Evolutionary conservation across 1,140 invertebrate genomes (phyloP).

Genomic region (Heliconius nattereri): DNA sequence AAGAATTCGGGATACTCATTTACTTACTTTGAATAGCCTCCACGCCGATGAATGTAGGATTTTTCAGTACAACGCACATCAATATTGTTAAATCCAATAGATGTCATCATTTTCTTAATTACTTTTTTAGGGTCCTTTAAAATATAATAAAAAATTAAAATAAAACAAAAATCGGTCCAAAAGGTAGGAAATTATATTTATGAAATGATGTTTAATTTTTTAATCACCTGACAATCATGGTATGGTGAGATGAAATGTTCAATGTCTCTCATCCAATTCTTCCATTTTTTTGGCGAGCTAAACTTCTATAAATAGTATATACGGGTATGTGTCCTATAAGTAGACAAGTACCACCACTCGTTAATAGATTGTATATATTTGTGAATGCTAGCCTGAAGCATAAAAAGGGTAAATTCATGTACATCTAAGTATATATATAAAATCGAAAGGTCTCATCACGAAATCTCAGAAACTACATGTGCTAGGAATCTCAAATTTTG

Average conservation of each 20-base stretch:
- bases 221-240: neutral
- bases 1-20: neutral
- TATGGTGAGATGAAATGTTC: too few species aligned
- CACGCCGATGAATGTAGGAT: constrained; percentile 84
- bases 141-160: too few species aligned
- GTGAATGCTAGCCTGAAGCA: constrained; percentile 81
- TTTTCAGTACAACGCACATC: constrained; percentile 85
- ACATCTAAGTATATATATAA: too few species aligned
- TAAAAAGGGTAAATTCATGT: neutral
- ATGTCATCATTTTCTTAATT: constrained; percentile 83
- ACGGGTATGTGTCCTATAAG: too few species aligned
- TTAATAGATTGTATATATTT: constrained; percentile 85
- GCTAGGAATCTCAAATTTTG: too few species aligned
- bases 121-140: constrained; percentile 83
- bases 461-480: too few species aligned
- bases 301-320: too few species aligned
- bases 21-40: constrained; percentile 82
- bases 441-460: too few species aligned
- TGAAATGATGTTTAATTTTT: neutral
- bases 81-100: constrained; percentile 54
- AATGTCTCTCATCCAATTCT: too few species aligned
- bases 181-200: neutral
- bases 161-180: neutral
- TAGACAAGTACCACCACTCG: constrained; percentile 26
- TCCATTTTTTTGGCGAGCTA: too few species aligned